phyloP scores from a whole-genome alignment of 1,140 invertebrate species.

The Neodiprion lecontei region DNA sequence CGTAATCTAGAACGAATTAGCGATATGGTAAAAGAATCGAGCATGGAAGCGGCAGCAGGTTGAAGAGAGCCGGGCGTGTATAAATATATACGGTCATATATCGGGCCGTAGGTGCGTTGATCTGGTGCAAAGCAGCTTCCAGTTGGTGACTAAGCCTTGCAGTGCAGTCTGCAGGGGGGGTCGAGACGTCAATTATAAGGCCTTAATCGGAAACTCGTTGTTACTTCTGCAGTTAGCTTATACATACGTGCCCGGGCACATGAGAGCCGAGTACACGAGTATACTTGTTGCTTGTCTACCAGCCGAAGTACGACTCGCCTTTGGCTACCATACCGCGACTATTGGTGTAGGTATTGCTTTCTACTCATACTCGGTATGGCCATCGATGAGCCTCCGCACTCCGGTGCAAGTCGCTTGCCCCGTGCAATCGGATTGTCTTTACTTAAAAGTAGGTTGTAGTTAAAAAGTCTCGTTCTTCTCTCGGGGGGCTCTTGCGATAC shows the following conservation, averaged over 20 bases:
- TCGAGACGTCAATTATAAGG: constrained; percentile 59
- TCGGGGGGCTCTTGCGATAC: too few species aligned
- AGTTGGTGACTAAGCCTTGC: constrained; percentile 52
- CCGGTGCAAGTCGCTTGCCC: background rate
- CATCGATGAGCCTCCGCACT: background rate
- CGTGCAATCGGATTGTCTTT: background rate
- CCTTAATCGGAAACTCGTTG: constrained; percentile 61
- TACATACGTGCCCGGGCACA: constrained; percentile 31
- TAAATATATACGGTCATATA: constrained; percentile 6
- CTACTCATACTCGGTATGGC: constrained; percentile 14
- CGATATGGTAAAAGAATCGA: constrained; percentile 6
- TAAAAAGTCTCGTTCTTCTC: too few species aligned
- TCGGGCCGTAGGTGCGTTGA: constrained; percentile 47
- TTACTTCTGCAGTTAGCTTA: constrained; percentile 54
- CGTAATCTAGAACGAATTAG: background rate
- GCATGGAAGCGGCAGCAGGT: background rate
- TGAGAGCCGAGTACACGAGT: constrained; percentile 17
- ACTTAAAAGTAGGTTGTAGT: constrained; percentile 38
- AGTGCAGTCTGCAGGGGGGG: constrained; percentile 35
- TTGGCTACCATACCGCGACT: constrained; percentile 18
- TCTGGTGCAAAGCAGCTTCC: constrained; percentile 49
- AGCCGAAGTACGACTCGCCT: constrained; percentile 13
- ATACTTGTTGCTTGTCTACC: constrained; percentile 27
- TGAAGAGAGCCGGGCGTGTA: constrained; percentile 1
- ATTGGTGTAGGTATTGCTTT: constrained; percentile 25